Percentiles rank a stretch among this genome's conserved stretches.
Evolutionary conservation across 2,113 vertebrate species (phyloP).

Genomic region (Chunga burmeisteri): DNA sequence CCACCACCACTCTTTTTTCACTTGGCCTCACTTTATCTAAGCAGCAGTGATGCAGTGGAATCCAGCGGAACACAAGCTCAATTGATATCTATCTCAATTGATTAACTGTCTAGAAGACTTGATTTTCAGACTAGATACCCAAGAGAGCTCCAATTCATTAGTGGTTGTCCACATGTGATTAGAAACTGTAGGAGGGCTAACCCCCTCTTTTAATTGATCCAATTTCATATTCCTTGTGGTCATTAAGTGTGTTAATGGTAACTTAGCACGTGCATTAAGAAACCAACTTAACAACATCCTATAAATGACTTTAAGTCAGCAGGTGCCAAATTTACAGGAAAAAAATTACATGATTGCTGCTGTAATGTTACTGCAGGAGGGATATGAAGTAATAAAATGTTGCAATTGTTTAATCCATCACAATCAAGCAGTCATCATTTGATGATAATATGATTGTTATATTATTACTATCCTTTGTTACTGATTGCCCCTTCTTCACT

Average conservation of each 20-base stretch:
- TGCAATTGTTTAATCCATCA: slow-evolving; percentile 69
- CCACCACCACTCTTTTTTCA: not conserved
- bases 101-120: slow-evolving; percentile 62
- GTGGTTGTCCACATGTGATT: slow-evolving; percentile 50
- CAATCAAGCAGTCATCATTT: slow-evolving; percentile 59
- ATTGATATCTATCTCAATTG: slow-evolving; percentile 61
- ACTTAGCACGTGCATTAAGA: slow-evolving; percentile 42
- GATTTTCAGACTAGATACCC: slow-evolving; percentile 45
- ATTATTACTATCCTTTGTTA: slow-evolving; percentile 56
- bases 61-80: not conserved
- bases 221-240: slow-evolving; percentile 55
- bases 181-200: slow-evolving; percentile 49
- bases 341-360: slow-evolving; percentile 26
- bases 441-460: slow-evolving; percentile 61
- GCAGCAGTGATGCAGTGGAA: not conserved
- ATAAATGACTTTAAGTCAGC: slow-evolving; percentile 51
- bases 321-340: slow-evolving; percentile 47
- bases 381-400: slow-evolving; percentile 57
- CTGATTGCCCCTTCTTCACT: slow-evolving; percentile 53
- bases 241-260: slow-evolving; percentile 56
- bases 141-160: slow-evolving; percentile 61
- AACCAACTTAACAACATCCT: slow-evolving; percentile 39
- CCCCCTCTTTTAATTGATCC: slow-evolving; percentile 56
- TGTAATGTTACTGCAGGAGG: slow-evolving; percentile 47
- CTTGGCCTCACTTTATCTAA: not conserved